Evolutionary conservation across 1,140 invertebrate genomes (phyloP).

Genomic region (Drosophila subpulchrella): DNA sequence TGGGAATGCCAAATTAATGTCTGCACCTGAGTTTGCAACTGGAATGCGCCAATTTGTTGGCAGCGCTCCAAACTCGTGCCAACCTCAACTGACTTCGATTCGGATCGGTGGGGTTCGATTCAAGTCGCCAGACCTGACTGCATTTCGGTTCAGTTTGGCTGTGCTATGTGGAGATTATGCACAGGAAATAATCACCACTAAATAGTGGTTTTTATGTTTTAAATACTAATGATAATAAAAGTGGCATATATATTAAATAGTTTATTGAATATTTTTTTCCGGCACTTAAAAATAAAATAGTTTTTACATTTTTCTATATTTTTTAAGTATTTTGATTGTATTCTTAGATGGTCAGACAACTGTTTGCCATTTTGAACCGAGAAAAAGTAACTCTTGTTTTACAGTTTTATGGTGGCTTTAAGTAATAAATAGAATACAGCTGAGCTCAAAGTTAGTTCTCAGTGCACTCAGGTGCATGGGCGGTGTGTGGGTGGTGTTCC

Average conservation of each 20-base stretch:
- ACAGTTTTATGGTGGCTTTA: too few relatives aligned
- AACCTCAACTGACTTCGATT: constrained; percentile 6
- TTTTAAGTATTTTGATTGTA: too few relatives aligned
- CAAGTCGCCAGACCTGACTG: background rate
- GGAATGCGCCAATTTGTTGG: constrained; percentile 50
- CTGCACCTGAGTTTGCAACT: constrained; percentile 32
- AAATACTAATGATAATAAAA: background rate
- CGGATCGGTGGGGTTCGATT: constrained; percentile 3
- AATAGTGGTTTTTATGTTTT: background rate
- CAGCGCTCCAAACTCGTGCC: constrained; percentile 33
- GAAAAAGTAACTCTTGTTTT: too few relatives aligned
- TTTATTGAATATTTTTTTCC: too few relatives aligned
- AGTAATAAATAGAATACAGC: too few relatives aligned
- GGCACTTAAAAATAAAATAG: too few relatives aligned
- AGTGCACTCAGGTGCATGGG: constrained; percentile 7
- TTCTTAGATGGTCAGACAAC: too few relatives aligned
- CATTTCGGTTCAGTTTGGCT: constrained; percentile 3
- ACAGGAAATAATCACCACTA: background rate
- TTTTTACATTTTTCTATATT: too few relatives aligned
- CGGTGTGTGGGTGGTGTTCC: constrained; percentile 22
- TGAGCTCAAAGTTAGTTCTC: background rate
- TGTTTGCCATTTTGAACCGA: too few relatives aligned
- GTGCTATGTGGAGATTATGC: background rate
- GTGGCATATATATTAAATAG: background rate
- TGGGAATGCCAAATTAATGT: constrained; percentile 59